These are phyloP conservation scores for Psittacula derbiana DNA, from an alignment of 2,797 vertebrate genomes.

Conservation along the genomic window DNA sequence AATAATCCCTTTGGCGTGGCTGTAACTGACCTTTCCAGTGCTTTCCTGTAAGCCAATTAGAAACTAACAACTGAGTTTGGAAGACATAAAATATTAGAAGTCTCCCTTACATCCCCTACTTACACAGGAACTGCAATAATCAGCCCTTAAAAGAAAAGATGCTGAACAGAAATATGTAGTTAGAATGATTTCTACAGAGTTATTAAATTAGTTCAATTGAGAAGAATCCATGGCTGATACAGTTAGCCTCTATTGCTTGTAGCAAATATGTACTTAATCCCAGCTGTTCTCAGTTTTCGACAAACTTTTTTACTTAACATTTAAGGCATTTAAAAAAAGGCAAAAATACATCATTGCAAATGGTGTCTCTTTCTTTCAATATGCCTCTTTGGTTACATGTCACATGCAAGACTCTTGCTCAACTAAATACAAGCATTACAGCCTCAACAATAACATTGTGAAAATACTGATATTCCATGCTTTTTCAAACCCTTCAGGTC, in stretches of 20 bases:
- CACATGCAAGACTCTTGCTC: neutral
- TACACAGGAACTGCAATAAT: neutral
- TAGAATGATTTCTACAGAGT: neutral
- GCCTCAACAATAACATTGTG: neutral
- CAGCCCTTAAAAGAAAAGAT: neutral
- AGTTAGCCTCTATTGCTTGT: neutral
- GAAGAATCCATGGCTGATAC: neutral
- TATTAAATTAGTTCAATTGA: neutral
- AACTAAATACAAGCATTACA: neutral
- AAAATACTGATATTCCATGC: neutral
- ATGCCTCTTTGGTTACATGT: neutral
- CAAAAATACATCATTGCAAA: neutral
- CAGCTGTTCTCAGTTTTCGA: neutral
- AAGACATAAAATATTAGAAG: neutral
- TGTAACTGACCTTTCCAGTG: neutral
- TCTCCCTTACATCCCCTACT: neutral
- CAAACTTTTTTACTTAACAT: neutral
- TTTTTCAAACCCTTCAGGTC: neutral
- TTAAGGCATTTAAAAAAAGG: neutral
- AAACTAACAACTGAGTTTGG: neutral
- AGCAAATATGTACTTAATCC: neutral
- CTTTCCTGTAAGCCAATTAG: neutral
- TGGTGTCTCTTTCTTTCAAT: neutral
- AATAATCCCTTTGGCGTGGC: neutral
- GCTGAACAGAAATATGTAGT: neutral